Conservation (phyloP, 2,797 vertebrate genomes). For the Gorsachius magnificus region DNA sequence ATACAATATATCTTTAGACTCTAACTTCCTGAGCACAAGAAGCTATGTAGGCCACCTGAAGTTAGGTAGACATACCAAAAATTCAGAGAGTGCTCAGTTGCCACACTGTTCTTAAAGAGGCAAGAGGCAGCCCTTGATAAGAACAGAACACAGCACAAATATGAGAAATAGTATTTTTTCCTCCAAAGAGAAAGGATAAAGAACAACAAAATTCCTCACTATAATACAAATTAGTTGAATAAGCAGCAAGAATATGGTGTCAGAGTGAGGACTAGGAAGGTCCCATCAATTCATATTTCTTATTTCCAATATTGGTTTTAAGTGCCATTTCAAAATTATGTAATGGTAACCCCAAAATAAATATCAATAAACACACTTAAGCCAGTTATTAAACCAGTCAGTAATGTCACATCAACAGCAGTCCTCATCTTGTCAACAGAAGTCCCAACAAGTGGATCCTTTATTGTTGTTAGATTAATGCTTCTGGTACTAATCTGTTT, state of each 20-base stretch:
- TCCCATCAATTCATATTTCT: background rate
- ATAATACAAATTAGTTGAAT: background rate
- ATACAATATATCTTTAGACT: background rate
- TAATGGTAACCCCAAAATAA: background rate
- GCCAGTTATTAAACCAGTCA: background rate
- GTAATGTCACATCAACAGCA: background rate
- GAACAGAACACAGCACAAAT: background rate
- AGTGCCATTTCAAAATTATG: background rate
- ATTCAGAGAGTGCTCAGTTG: background rate
- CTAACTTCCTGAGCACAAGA: background rate
- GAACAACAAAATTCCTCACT: background rate
- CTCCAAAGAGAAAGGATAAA: background rate
- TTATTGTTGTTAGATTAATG: background rate
- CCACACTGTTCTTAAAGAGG: background rate
- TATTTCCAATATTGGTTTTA: background rate
- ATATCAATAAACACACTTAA: background rate
- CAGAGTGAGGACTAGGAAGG: background rate
- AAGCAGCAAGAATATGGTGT: background rate
- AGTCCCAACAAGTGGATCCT: background rate
- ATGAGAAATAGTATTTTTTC: background rate
- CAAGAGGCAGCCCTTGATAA: background rate
- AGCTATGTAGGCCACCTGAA: background rate
- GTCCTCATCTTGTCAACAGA: background rate
- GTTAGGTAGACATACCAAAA: background rate
- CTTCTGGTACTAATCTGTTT: conserved; percentile 1